Percentiles rank a stretch among this genome's conserved stretches.
Conservation (phyloP, 2,113 vertebrate species). For the Calyptomena viridis region DNA sequence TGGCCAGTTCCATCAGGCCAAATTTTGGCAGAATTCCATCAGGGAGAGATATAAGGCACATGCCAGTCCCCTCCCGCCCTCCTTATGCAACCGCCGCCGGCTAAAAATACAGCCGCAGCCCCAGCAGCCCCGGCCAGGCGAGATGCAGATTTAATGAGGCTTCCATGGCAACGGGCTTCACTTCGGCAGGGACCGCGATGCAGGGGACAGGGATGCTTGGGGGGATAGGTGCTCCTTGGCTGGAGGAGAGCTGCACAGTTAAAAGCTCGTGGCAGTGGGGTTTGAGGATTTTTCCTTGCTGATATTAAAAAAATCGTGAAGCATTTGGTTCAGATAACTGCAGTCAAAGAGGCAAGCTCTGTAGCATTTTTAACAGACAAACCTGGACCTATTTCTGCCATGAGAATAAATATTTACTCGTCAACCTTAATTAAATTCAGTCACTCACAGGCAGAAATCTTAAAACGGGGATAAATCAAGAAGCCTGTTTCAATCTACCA, state of each 20-base stretch:
- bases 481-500: not conserved
- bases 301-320: not conserved
- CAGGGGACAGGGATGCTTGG: constrained; percentile 9
- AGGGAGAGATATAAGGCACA: not conserved
- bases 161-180: constrained; percentile 79
- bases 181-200: constrained; percentile 36
- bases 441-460: constrained; percentile 48
- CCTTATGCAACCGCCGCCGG: constrained; percentile 55
- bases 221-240: constrained; percentile 15
- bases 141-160: constrained; percentile 80
- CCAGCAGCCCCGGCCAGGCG: constrained; percentile 67
- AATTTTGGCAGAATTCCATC: not conserved
- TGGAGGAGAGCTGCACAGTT: not conserved
- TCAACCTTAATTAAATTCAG: constrained; percentile 61
- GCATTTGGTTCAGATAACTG: not conserved
- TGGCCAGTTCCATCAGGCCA: not conserved
- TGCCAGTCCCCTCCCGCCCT: not conserved
- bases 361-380: constrained; percentile 47
- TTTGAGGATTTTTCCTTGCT: not conserved
- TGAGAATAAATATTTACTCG: constrained; percentile 72
- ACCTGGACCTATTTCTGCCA: constrained; percentile 53
- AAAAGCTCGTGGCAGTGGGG: not conserved
- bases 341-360: not conserved
- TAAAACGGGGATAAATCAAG: constrained; percentile 44
- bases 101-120: constrained; percentile 80